Evolutionary conservation across 2,797 vertebrate genomes (phyloP), one percentile per base, ranked within the genome.

Genomic region (Danio tinwini): DNA sequence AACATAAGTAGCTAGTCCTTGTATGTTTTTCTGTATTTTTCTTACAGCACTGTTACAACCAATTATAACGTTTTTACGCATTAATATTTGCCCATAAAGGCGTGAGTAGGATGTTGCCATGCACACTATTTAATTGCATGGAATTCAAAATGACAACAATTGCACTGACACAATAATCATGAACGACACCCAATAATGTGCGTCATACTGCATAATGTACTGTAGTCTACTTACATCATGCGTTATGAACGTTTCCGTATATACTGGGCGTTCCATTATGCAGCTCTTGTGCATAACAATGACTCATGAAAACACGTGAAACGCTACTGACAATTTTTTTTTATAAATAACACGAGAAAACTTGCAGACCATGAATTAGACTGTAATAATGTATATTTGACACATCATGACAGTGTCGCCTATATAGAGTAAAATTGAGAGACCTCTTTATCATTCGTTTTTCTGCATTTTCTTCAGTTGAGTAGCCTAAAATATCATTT

Each of bases 21-120:
- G 45, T 76, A 74, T 83, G 73, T 2, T 12, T n/a, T 55, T 39
- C 73, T 55, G 72, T 52, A 77, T 21, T 50, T 53, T 29, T 37
- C 37, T 10, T 45, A 16, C 2, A 45, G n/a, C 12, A 16, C 7
- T 42, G 8, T n/a, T 61, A 7, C 49, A 44, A n/a, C 45, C 5
- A 40, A 39, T 14, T 14, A 45, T 37, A 37, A 9, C 39, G 2
- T 40, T 2, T 52, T 68, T 10, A 50, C 11, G 44, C 16, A 16
- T 19, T 17, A 40, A 42, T n/a, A 39, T 39, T 49, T 14, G 50
- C 39, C 9, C 3, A 49, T 29, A 3, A 58, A 49, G 10, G 45
- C 16, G 19, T 29, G 17, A 74, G 14, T 62, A 16, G 59, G 21
- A 65, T 62, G 56, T 70, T 59, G 53, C 19, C 40, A 40, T 58